Percentiles rank a stretch among this genome's conserved stretches.
These are phyloP conservation scores for Corydoras maculifer DNA, from an alignment of 2,113 vertebrate genomes.

Conservation along the genomic window DNA sequence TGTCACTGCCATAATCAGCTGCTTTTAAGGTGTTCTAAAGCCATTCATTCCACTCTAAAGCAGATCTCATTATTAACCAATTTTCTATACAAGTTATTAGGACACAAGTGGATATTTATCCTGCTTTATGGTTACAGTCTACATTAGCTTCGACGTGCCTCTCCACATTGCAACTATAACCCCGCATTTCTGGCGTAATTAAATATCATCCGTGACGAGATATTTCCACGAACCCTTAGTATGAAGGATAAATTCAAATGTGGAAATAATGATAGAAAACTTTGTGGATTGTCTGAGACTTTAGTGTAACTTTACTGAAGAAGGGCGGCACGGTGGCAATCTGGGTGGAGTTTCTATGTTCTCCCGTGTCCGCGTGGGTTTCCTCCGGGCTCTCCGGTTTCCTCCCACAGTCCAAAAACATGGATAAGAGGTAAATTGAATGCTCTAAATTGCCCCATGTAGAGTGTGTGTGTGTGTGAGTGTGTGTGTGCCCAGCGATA, in stretches of 20 bases:
- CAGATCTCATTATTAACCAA: not conserved
- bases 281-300: no score
- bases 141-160: not conserved
- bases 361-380: no score
- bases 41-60: constrained; percentile 16
- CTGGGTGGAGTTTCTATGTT: no score
- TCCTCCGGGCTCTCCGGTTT: no score
- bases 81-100: not conserved
- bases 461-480: no score
- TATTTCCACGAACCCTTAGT: constrained; percentile 11
- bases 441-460: no score
- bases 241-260: constrained; percentile 32
- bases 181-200: constrained; percentile 7
- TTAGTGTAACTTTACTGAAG: no score
- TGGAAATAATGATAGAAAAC: not conserved
- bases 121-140: not conserved
- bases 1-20: constrained; percentile 37
- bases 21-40: constrained; percentile 20
- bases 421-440: no score
- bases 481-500: no score
- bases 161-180: constrained; percentile 3
- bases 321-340: no score
- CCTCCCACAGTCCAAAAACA: no score
- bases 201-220: constrained; percentile 13
- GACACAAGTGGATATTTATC: not conserved